Evolutionary conservation across 2,797 vertebrate species (phyloP).

Genomic region (Enteromius treurensis): DNA sequence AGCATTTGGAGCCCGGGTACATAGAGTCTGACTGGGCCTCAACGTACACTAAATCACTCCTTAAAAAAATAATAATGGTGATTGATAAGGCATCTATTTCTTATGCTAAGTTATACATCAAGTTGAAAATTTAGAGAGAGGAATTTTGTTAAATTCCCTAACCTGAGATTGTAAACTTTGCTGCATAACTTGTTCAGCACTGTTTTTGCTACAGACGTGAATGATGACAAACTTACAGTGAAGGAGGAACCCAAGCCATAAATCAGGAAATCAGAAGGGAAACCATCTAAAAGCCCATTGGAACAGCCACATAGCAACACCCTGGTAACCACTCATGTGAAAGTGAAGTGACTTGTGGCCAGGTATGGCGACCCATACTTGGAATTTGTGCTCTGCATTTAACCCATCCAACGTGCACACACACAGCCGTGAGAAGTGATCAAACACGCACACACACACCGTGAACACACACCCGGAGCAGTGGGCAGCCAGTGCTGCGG

Average conservation of each 20-base stretch:
- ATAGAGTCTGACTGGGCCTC: not conserved
- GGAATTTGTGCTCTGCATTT: no score
- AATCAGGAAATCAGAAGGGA: not conserved
- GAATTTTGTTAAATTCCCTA: slow-evolving; percentile 3
- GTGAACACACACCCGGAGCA: no score
- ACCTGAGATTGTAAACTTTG: not conserved
- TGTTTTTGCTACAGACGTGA: not conserved
- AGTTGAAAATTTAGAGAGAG: not conserved
- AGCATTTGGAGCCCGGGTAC: not conserved
- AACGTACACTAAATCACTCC: not conserved
- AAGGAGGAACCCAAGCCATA: not conserved
- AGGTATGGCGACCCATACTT: no score
- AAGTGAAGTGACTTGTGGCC: no score
- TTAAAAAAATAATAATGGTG: not conserved
- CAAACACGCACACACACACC: no score
- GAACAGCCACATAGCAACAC: not conserved
- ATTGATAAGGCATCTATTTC: slow-evolving; percentile 12
- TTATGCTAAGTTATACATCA: not conserved
- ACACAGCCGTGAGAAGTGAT: no score
- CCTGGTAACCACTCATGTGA: not conserved
- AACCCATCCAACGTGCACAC: no score
- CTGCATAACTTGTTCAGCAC: not conserved
- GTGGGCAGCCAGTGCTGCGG: no score
- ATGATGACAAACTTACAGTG: not conserved
- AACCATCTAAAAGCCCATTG: not conserved